Conservation (phyloP, 2,888 invertebrate species). For the Cactoblastis cactorum region DNA sequence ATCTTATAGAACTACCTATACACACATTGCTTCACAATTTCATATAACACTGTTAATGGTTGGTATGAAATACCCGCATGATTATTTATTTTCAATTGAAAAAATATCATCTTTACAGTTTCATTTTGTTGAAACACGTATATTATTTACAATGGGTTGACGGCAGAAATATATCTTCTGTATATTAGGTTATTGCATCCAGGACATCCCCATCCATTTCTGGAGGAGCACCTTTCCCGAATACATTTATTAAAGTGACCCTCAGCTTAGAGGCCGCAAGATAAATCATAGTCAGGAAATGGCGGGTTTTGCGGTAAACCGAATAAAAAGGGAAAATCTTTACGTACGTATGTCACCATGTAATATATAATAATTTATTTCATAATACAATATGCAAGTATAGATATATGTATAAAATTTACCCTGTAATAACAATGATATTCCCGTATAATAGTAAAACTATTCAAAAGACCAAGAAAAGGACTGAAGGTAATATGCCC, state of each 20-base stretch:
- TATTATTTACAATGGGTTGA: slow-evolving; percentile 14
- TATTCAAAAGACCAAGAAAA: too few species aligned
- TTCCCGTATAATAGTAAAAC: too few species aligned
- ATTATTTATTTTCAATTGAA: slow-evolving; percentile 29
- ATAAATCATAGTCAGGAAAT: slow-evolving; percentile 77
- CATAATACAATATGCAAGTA: too few species aligned
- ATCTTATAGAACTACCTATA: slow-evolving; percentile 21
- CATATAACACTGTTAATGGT: not conserved
- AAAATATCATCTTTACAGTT: slow-evolving; percentile 32
- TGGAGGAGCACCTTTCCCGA: slow-evolving; percentile 65
- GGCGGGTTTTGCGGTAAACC: slow-evolving; percentile 60
- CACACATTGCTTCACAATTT: slow-evolving; percentile 14
- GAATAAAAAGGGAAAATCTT: slow-evolving; percentile 57
- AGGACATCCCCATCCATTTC: slow-evolving; percentile 63
- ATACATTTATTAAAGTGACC: slow-evolving; percentile 78
- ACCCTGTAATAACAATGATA: too few species aligned
- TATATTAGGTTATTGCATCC: slow-evolving; percentile 65
- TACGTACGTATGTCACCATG: slow-evolving; percentile 27
- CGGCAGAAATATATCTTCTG: slow-evolving; percentile 42
- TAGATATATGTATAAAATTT: too few species aligned
- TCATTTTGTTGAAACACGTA: slow-evolving; percentile 13
- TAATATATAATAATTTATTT: not conserved
- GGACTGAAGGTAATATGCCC: too few species aligned
- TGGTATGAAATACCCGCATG: not conserved
- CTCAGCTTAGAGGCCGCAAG: slow-evolving; percentile 65